phyloP scores from a whole-genome alignment of 1,140 invertebrate genomes.

The Venturia canescens region DNA sequence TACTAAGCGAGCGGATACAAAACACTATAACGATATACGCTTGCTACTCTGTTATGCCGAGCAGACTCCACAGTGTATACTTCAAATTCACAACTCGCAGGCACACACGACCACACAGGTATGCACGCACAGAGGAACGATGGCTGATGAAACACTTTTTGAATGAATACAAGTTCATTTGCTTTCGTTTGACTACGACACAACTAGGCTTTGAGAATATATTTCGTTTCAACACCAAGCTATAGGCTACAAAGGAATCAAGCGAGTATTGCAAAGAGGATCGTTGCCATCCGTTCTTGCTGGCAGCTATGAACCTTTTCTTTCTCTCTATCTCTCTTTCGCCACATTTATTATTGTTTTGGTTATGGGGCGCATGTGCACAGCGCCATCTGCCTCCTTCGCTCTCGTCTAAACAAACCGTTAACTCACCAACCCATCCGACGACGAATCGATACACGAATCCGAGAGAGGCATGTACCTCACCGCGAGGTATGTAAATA shows the following conservation, averaged over 20 bases:
- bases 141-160: background rate
- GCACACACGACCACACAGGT: background rate
- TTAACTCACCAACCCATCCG: constrained; percentile 72
- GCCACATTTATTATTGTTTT: constrained; percentile 75
- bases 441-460: constrained; percentile 70
- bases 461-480: constrained; percentile 53
- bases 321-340: constrained; percentile 61
- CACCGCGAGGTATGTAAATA: background rate
- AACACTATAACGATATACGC: background rate
- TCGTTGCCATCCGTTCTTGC: constrained; percentile 45
- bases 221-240: too few species aligned
- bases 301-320: constrained; percentile 72
- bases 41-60: background rate
- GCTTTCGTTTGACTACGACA: background rate
- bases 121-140: background rate
- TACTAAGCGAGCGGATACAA: constrained; percentile 20
- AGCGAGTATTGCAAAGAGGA: background rate
- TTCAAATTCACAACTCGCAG: background rate
- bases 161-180: background rate
- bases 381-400: background rate
- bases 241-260: too few species aligned
- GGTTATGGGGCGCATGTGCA: constrained; percentile 71
- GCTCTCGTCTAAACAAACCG: constrained; percentile 76
- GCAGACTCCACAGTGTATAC: background rate
- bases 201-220: background rate